These are phyloP conservation scores for Lytechinus pictus DNA, from an alignment of 35 echinoderm and acorn worm species.

Conservation along the genomic window DNA sequence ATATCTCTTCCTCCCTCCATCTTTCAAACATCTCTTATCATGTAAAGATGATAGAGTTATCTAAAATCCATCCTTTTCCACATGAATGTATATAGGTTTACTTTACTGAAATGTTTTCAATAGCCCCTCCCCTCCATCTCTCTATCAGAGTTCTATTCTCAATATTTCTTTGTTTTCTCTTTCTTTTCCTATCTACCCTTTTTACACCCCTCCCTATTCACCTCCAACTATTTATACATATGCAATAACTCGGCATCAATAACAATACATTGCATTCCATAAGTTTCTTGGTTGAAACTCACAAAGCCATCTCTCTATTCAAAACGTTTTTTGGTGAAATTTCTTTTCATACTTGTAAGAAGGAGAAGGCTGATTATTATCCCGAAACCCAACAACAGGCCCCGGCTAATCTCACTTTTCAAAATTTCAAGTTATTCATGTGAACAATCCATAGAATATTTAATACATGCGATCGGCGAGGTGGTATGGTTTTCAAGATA, in stretches of 20 bases:
- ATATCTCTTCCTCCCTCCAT: neutral
- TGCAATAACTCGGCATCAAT: neutral
- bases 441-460: neutral
- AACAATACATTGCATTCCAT: neutral
- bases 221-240: neutral
- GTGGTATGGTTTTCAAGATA: neutral
- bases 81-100: too few relatives aligned
- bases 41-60: too few relatives aligned
- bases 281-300: neutral
- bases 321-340: neutral
- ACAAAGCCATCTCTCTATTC: neutral
- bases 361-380: neutral
- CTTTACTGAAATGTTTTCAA: neutral
- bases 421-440: neutral
- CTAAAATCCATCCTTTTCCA: too few relatives aligned
- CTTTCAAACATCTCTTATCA: too few relatives aligned
- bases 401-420: neutral
- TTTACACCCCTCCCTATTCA: neutral
- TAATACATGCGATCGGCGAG: neutral
- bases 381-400: neutral
- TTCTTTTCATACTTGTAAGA: neutral
- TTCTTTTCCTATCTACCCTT: neutral
- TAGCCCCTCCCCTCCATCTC: neutral
- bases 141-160: neutral
- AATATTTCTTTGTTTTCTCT: neutral